Evolutionary conservation across 1,140 invertebrate genomes (phyloP), one percentile per base, ranked within the genome.

Genomic region (Chionoecetes opilio): DNA sequence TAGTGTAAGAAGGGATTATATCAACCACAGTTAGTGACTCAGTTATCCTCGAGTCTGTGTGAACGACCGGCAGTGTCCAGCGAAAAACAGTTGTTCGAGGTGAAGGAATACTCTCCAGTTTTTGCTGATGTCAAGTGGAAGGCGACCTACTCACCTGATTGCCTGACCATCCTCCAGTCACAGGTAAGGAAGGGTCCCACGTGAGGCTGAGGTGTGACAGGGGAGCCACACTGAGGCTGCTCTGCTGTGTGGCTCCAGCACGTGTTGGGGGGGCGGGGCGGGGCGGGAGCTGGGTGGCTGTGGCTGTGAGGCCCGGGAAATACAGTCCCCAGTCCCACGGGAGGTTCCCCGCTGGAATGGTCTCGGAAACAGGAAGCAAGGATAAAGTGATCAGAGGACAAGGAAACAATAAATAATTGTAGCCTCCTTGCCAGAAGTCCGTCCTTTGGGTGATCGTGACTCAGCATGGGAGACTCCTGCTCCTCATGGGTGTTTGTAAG

Each of bases 51-150:
- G 63, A 75, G 63, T 75, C 63, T 75, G 21, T n/a, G 63, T 75
- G 63, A 75, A 75, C 6, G 63, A 75, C 6, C n/a, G 8, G n/a
- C 21, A 75, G 26, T 6, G n/a, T n/a, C 63, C 63, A 75, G 63
- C 63, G 63, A 75, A n/a, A 75, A 75, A 75, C 63, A 75, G 63
- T 75, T 8, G 63, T 75, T 26, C n/a, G 21, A 75, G n/a, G 63
- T 75, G 63, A 75, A 75, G 63, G 63, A 75, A 75, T 75, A 75
- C 63, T 75, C 63, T 75, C 6, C 26, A 21, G 21, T 75, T 75
- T 75, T 75, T 75, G 63, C 63, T 75, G 21, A 75, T 75, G 63
- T 75, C 63, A 75, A 75, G 63, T 75, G 63, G 63, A 75, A 75
- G 63, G 63, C 63, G 63, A 75, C 63, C 63, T 75, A 75, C 63